Percentiles rank a stretch among this genome's conserved stretches.
phyloP scores from a whole-genome alignment of 2,113 vertebrate genomes.

The Aix galericulata region DNA sequence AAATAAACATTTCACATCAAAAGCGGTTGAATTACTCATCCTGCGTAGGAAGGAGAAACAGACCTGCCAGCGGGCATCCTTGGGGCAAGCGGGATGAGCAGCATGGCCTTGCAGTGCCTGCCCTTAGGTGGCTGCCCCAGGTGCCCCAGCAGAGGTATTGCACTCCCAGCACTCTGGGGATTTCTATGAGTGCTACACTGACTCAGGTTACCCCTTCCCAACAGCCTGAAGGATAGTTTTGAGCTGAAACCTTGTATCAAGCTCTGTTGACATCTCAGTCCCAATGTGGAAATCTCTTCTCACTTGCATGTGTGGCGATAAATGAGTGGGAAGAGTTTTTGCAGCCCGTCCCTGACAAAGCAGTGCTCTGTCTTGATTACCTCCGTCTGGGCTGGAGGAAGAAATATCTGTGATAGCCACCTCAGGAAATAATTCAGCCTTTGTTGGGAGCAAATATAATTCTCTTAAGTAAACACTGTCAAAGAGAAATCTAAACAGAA shows the following conservation, averaged over 20 bases:
- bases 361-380: background rate
- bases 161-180: too few species aligned
- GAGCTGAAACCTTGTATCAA: background rate
- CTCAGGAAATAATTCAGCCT: slow-evolving; percentile 9
- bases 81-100: accelerated
- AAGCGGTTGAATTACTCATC: background rate
- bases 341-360: background rate
- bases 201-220: background rate
- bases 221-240: background rate
- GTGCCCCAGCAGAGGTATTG: background rate
- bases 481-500: slow-evolving; percentile 14
- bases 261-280: background rate
- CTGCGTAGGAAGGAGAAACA: background rate
- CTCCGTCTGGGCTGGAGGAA: background rate
- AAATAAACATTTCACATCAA: background rate
- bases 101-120: background rate
- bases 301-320: background rate
- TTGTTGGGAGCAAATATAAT: slow-evolving; percentile 3
- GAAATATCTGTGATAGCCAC: background rate
- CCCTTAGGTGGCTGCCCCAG: background rate
- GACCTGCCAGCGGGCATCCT: background rate
- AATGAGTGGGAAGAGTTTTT: background rate
- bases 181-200: too few species aligned
- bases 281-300: background rate
- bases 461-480: slow-evolving; percentile 28